These are phyloP conservation scores for Pseudococcus viburni DNA, from an alignment of 2,888 invertebrate species.

Conservation along the genomic window DNA sequence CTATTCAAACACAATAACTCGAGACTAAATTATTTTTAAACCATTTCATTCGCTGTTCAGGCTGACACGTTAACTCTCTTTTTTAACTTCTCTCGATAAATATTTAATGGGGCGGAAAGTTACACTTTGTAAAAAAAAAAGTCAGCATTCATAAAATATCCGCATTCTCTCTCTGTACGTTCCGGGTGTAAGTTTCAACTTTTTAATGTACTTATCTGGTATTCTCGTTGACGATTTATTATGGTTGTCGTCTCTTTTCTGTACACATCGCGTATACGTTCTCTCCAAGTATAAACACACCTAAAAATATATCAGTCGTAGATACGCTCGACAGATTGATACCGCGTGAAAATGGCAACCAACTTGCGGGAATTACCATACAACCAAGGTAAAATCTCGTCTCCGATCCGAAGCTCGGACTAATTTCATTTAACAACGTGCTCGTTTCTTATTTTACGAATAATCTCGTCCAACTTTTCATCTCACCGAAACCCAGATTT, in stretches of 20 bases:
- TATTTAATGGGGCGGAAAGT: conserved; percentile 64
- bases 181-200: conserved; percentile 46
- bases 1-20: conserved; percentile 53
- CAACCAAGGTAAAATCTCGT: neutral
- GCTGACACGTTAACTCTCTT: conserved; percentile 43
- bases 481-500: neutral
- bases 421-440: conserved; percentile 10
- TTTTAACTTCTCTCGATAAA: conserved; percentile 49
- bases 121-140: conserved; percentile 47
- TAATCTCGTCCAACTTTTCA: neutral
- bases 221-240: conserved; percentile 47
- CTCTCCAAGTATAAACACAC: neutral
- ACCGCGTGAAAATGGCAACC: neutral
- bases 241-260: conserved; percentile 24
- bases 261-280: neutral
- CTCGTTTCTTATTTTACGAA: conserved; percentile 1
- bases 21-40: conserved; percentile 63
- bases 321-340: neutral
- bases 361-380: neutral
- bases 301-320: neutral
- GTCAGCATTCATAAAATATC: conserved; percentile 43
- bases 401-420: neutral
- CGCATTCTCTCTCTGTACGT: neutral
- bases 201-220: conserved; percentile 66
- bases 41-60: conserved; percentile 60